Evolutionary conservation across 2,888 invertebrate genomes (phyloP).

Genomic region (Nezara viridula): DNA sequence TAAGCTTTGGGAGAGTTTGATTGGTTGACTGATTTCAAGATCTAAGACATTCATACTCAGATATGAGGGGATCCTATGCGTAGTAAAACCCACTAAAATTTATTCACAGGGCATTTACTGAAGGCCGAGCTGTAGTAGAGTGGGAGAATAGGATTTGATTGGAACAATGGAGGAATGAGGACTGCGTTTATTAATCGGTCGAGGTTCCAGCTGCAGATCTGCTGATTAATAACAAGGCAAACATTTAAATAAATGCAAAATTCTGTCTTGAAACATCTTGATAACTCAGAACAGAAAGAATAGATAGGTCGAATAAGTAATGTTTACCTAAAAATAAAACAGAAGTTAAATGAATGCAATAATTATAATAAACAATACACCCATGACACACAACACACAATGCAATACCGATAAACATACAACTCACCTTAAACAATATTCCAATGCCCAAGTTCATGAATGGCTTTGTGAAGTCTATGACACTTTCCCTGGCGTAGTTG

Average conservation of each 20-base stretch:
- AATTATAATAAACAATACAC: background rate
- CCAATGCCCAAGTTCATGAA: constrained; percentile 98
- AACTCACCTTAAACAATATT: constrained; percentile 89
- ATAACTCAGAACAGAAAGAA: background rate
- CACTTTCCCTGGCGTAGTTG: constrained; percentile 93
- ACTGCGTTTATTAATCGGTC: too few relatives aligned
- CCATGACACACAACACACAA: background rate
- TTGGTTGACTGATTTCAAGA: too few relatives aligned
- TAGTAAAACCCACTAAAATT: too few relatives aligned
- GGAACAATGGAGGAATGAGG: too few relatives aligned
- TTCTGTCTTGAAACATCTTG: background rate
- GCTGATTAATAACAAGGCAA: too few relatives aligned
- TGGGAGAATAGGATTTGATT: too few relatives aligned
- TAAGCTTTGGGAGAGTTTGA: too few relatives aligned
- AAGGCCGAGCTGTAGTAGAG: too few relatives aligned
- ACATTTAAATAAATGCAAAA: background rate
- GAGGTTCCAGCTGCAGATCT: too few relatives aligned
- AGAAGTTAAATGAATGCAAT: background rate
- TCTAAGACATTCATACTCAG: too few relatives aligned
- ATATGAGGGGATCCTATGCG: too few relatives aligned
- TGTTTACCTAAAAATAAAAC: background rate
- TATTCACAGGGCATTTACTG: too few relatives aligned
- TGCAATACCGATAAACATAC: background rate
- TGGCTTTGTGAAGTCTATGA: constrained; percentile 97
- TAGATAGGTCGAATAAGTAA: background rate